Evolutionary conservation across 2,888 invertebrate genomes (phyloP).

Genomic region (Spicauda simplicius): DNA sequence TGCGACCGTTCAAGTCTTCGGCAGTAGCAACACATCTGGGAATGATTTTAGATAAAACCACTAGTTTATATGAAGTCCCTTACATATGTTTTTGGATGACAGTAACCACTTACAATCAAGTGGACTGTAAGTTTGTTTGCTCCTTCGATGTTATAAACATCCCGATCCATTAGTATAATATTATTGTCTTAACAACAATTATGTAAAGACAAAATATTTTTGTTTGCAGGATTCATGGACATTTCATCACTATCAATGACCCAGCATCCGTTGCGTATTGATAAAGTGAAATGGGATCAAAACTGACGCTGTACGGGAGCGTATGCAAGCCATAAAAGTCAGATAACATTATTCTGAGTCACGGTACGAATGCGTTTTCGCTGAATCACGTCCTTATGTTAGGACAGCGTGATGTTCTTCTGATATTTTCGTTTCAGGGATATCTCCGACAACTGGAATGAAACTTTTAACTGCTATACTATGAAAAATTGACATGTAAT

Average conservation of each 20-base stretch:
- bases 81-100: too few relatives aligned
- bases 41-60: too few relatives aligned
- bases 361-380: slow-evolving; percentile 60
- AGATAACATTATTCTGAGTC: slow-evolving; percentile 68
- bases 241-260: slow-evolving; percentile 52
- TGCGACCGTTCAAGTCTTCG: too few relatives aligned
- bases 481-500: too few relatives aligned
- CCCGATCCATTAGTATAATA: too few relatives aligned
- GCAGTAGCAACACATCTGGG: too few relatives aligned
- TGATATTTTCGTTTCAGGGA: slow-evolving; percentile 62
- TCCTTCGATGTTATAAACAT: too few relatives aligned
- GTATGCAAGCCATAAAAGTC: slow-evolving; percentile 64
- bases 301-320: slow-evolving; percentile 56
- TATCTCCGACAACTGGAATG: slow-evolving; percentile 19
- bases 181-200: slow-evolving; percentile 3
- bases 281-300: slow-evolving; percentile 62
- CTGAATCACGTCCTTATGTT: slow-evolving; percentile 71
- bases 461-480: too few relatives aligned
- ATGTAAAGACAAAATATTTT: slow-evolving; percentile 1
- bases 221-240: slow-evolving; percentile 6
- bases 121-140: too few relatives aligned
- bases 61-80: too few relatives aligned
- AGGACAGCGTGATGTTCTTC: slow-evolving; percentile 55
- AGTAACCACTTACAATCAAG: too few relatives aligned
- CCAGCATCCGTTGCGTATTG: slow-evolving; percentile 66